Base-by-base conservation (phyloP, 2,113 vertebrate genomes). In the Paedocypris sp. region DNA sequence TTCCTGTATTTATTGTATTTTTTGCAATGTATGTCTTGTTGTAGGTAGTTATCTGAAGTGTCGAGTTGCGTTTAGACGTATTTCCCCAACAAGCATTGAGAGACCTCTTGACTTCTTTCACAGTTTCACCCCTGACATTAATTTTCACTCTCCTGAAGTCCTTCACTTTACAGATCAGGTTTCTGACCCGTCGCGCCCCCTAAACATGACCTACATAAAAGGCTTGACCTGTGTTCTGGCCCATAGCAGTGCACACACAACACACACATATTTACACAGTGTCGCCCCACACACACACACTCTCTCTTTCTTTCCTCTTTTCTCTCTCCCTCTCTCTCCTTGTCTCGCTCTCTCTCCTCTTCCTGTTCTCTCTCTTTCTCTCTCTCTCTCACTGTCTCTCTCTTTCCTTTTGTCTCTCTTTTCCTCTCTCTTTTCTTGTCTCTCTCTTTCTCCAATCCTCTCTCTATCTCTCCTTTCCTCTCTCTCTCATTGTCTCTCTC, bases 71-170 rank as follows among this genome's bases (percentile, higher is more conserved):
- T 31, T 25, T 13, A 4, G 6, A 13, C 18, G 35, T 71, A 74
- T 80, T 77, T 76, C 64, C 73, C 65, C 57, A 65, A 66, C 73
- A 51, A 75, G 68, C 76, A 75, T 78, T 76, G 70, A 75, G 58
- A 20, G 51, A 48, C 61, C 63, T 33, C 50, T 42, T 20, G 31
- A 50, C 65, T 73, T 71, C 69, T 68, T 78, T 78, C 79, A 79
- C 74, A 77, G 71, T 78, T 68, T 70, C 75, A 74, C 74, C 67
- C 60, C 50, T 49, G 62, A 85, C 76, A 77, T 83, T 82, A 79
- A 82, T 80, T 82, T 78, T 83, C 72, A 79, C 78, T 31, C 11
- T 33, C 11, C 29, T 33, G 48, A 51, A 51, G 15, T 11, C 29
- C 29, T 51, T 35, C 28, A 13, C 73, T 74, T 43, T 4, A 56